Evolutionary conservation across 2,888 invertebrate species (phyloP), one percentile per base, ranked within the genome.

Genomic region (Trilocha varians): DNA sequence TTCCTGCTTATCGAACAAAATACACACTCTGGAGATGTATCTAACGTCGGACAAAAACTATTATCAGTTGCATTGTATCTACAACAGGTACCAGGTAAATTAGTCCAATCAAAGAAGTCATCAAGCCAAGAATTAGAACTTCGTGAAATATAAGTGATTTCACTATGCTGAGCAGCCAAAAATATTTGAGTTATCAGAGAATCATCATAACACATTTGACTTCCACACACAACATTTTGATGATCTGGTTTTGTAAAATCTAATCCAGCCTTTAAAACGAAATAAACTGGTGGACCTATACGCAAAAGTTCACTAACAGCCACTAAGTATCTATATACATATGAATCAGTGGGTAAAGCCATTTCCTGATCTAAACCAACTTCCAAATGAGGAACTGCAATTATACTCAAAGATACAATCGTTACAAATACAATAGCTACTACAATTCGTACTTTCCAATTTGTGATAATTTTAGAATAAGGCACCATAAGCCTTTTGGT

Each of bases 201-300:
- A 67, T 92, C 87, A 1, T 80, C 59, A 43, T 90, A 83, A 65
- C 94, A 95, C 32, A 88, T 69, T 34, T 89, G 88, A 5, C 92
- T 90, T 6, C 93, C 93, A 52, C 94, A 94, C 53, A 96, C 78
- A 18, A 88, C 80, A 59, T 94, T 92, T 76, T 96, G 95, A 45
- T 92, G 89, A 0, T 72, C 61, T 0, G 72, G 68, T 34, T 89
- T 68, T 1, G 90, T 89, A 68, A 92, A 97, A 65, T 97, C 89
- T 15, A 95, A 79, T 5, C 93, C 93, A 13, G 91, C 87, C 59
- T 92, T 93, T 0, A 98, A 87, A 0, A 99, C 94, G 87, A 98
- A 99, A 70, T 95, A 99, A 3, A 98, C 93, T 0, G 98, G 98
- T 3, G 98, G 93, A 0, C 99, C 99, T 57, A 97, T 92, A 1